phyloP scores from a whole-genome alignment of 2,113 vertebrate species.

The Oreochromis aureus region DNA sequence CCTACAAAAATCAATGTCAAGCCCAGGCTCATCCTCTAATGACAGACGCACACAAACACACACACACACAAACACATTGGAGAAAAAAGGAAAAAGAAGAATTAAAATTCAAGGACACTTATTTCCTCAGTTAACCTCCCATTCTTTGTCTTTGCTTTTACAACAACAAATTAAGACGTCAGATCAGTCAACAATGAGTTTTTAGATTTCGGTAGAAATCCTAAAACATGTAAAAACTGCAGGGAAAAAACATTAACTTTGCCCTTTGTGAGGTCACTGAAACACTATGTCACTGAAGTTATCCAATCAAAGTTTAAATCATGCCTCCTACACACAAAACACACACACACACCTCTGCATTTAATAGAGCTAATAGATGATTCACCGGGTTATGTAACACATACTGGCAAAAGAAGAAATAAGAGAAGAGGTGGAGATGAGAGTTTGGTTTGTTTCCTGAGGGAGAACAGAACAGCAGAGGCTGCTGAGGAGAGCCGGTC shows the following conservation, averaged over 20 bases:
- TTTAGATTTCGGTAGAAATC: not conserved
- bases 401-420: slow-evolving; percentile 16
- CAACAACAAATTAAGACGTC: not conserved
- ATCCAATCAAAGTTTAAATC: slow-evolving; percentile 21
- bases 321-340: slow-evolving; percentile 4
- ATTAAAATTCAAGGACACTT: not conserved
- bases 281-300: not conserved
- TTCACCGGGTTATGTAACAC: slow-evolving; percentile 46
- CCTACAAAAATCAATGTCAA: not conserved
- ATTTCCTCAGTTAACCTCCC: not conserved
- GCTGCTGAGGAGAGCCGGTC: not conserved
- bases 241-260: not conserved
- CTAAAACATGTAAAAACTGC: not conserved
- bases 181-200: not conserved
- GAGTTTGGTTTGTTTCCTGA: not conserved
- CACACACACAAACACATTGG: not conserved
- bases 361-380: slow-evolving; percentile 48
- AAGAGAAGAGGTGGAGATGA: not conserved
- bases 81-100: not conserved
- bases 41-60: not conserved
- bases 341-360: not conserved
- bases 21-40: not conserved
- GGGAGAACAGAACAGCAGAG: not conserved
- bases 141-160: not conserved
- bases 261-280: not conserved